Evolutionary conservation across 1,140 invertebrate genomes (phyloP), one percentile per base, ranked within the genome.

Genomic region (Magallana ariakensis): DNA sequence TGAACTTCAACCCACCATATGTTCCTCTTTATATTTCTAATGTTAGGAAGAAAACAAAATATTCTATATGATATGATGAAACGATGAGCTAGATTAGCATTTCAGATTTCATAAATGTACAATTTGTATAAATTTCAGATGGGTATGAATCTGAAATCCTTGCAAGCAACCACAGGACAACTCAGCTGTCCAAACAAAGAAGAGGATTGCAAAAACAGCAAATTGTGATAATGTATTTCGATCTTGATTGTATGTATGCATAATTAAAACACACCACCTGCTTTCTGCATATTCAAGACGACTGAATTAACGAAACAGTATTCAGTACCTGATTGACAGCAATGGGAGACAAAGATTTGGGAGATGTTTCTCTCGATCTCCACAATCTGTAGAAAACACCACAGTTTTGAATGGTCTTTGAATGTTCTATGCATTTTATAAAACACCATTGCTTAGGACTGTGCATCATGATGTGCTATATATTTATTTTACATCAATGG

Each of bases 141-240:
- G 22, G 66, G 66, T 33, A 26, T 75, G 66, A 75, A 75, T 75
- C 66, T 75, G 66, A 75, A 75, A 75, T 75, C 66, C 33, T 22
- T 75, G 22, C 66, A 75, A 75, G 22, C 66, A 26, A 26, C 66
- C 22, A 26, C 66, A 75, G 22, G 66, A 11, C 33, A 11, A 75
- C 13, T 26, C 66, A 75, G 15, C 15, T 75, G 66, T 75, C 66
- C 19, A 75, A 75, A 7, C 66, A 75, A 75, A 75, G 66, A 75
- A 75, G 66, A 75, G 22, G 33, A 33, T 26, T 46, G 66, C 66
- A 26, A 75, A 75, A 75, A 75, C 9, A 75, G 22, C 66, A 75
- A 75, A 75, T 19, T 33, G 22, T 75, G 15, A 22, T 75, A 13
- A 75, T 7, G 33, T 26, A 75, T 75, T 13, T 13, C 2, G 19